Base-by-base conservation (phyloP, 2,888 invertebrate species). In the Hemicrepidius hirtus region DNA sequence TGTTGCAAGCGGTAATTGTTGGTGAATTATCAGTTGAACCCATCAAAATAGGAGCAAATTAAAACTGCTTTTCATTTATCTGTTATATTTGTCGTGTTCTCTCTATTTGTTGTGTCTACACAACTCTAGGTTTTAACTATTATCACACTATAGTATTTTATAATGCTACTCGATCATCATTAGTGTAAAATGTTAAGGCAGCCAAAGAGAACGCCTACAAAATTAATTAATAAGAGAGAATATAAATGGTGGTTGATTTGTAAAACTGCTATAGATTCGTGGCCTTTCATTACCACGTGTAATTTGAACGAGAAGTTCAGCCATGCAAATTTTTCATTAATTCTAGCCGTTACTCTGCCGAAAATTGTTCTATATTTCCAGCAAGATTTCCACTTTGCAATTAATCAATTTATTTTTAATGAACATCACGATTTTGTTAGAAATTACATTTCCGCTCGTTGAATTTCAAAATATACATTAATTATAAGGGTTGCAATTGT, bases 281-380 rank as follows among this genome's bases (percentile, higher is more conserved):
- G 24, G 53, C n/a, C 28, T 53, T 53, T 28, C 28, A 53, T 24
- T 32, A 21, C 5, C 28, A 53, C 5, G 53, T 28, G 53, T 32
- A 53, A 28, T 53, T 53, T 53, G 28, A 3, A 53, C 53, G 53
- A 13, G 32, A 53, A 9, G 53, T 53, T 53, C 53, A 53, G 24
- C 28, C 53, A 53, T 53, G 53, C 53, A 53, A 53, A 28, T 53
- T 53, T 53, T 53, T 53, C 53, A 53, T 53, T 53, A 53, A 21
- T 28, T 28, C 13, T 32, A 53, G 28, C 24, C 24, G 28, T n/a
- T 32, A n/a, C 53, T n/a, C 13, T 13, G n/a, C n/a, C 12, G 10
- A 20, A 21, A 49, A 21, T 20, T 21, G 12, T 49, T 49, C 9
- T 20, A 20, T 21, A 21, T 21, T 49, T 49, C 3, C 12, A 21